Conservation (phyloP, 2,113 vertebrate species). For the Nerophis ophidion region DNA sequence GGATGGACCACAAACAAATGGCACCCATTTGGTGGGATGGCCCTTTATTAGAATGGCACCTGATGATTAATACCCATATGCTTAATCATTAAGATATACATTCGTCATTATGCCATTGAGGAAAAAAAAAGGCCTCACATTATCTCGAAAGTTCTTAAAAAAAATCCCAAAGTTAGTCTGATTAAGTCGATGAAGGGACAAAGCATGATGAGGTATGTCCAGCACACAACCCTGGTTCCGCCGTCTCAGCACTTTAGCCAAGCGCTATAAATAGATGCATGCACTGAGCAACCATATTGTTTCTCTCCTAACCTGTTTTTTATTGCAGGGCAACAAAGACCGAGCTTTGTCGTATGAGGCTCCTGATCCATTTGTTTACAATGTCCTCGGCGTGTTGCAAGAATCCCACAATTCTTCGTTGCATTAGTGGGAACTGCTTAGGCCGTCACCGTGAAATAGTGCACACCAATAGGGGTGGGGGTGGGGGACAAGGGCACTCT, state of each 20-base stretch:
- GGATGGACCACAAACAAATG: too few relatives aligned
- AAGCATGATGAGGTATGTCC: constrained; percentile 12
- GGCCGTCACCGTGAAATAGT: constrained; percentile 39
- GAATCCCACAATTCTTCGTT: constrained; percentile 17
- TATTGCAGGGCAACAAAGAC: constrained; percentile 8
- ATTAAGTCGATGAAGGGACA: neutral
- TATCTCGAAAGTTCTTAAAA: too few relatives aligned
- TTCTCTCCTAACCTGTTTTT: constrained; percentile 4
- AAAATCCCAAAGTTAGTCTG: too few relatives aligned
- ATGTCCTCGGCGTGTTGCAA: neutral
- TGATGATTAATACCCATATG: too few relatives aligned
- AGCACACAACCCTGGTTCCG: constrained; percentile 29
- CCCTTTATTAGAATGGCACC: too few relatives aligned
- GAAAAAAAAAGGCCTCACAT: too few relatives aligned
- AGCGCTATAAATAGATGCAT: constrained; percentile 46
- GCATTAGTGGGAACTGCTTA: constrained; percentile 45
- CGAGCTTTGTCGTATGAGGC: constrained; percentile 13
- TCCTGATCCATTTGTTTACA: constrained; percentile 19
- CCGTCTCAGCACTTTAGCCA: constrained; percentile 41
- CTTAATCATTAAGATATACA: too few relatives aligned
- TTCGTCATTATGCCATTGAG: too few relatives aligned
- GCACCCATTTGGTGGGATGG: too few relatives aligned
- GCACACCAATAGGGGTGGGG: constrained; percentile 30
- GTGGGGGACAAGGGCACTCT: constrained; percentile 43
- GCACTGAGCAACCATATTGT: constrained; percentile 10